A percentile compares a stretch with the other conserved stretches of the same genome.
phyloP scores from a whole-genome alignment of 2,113 vertebrate genomes.

The Petaurus breviceps region DNA sequence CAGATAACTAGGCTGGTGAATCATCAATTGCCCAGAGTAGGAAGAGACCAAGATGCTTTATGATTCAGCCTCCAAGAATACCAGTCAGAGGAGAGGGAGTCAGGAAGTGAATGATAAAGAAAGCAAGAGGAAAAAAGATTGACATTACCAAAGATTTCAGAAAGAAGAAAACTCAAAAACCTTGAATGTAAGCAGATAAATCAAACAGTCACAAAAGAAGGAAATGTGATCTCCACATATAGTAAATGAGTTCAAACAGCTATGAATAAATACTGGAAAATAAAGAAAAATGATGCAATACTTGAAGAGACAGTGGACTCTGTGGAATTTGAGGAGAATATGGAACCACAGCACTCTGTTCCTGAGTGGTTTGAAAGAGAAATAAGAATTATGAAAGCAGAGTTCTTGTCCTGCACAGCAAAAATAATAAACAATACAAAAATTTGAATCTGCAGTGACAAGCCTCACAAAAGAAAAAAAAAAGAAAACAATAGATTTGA shows the following conservation, averaged over 20 bases:
- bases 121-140: neutral
- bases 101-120: neutral
- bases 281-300: neutral
- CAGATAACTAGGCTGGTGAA: no score
- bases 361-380: no score
- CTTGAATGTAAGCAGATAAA: neutral
- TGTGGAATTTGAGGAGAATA: neutral
- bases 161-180: neutral
- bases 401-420: neutral
- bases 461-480: neutral
- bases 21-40: no score
- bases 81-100: no score
- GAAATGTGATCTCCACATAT: no score
- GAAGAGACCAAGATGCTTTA: no score
- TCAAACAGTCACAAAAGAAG: neutral
- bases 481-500: neutral
- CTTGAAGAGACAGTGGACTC: neutral
- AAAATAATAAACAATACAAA: neutral
- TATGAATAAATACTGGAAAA: neutral
- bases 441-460: neutral
- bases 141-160: neutral
- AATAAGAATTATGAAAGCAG: neutral
- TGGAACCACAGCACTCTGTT: neutral
- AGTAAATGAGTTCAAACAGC: neutral
- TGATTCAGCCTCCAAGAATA: no score